Evolutionary conservation across 2,888 invertebrate genomes (phyloP).

Genomic region (Cryptocephalus moraei): DNA sequence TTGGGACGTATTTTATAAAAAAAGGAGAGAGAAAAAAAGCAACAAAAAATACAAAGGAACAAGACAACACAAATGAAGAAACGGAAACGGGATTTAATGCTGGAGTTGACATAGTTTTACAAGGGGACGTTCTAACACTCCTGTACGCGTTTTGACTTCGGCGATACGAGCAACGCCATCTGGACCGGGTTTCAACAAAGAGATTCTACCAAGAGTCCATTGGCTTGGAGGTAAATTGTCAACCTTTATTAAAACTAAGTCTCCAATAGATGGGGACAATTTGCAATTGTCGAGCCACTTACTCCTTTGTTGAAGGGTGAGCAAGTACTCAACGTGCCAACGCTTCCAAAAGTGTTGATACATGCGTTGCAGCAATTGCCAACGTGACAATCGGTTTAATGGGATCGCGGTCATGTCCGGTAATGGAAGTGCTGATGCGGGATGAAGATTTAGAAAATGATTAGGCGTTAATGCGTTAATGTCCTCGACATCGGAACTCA

Average conservation of each 20-base stretch:
- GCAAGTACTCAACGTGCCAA: constrained; percentile 20
- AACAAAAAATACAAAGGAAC: too few relatives aligned
- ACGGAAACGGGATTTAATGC: too few relatives aligned
- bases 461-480: not conserved
- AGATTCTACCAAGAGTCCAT: not conserved
- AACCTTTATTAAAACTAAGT: not conserved
- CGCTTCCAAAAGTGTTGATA: constrained; percentile 18
- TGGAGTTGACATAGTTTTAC: not conserved
- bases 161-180: not conserved
- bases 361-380: constrained; percentile 16
- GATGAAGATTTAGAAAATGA: constrained; percentile 2
- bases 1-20: too few relatives aligned
- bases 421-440: not conserved
- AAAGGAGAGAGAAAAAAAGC: too few relatives aligned
- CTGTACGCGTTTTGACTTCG: not conserved
- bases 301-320: constrained; percentile 12
- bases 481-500: not conserved
- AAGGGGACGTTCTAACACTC: not conserved
- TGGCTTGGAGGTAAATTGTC: not conserved
- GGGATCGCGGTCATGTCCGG: not conserved
- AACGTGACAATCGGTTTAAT: constrained; percentile 8
- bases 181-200: not conserved
- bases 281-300: constrained; percentile 6
- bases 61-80: too few relatives aligned
- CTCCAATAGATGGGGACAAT: not conserved